Conservation (phyloP, 2,888 invertebrate genomes). For the Strigamia crassipes region DNA sequence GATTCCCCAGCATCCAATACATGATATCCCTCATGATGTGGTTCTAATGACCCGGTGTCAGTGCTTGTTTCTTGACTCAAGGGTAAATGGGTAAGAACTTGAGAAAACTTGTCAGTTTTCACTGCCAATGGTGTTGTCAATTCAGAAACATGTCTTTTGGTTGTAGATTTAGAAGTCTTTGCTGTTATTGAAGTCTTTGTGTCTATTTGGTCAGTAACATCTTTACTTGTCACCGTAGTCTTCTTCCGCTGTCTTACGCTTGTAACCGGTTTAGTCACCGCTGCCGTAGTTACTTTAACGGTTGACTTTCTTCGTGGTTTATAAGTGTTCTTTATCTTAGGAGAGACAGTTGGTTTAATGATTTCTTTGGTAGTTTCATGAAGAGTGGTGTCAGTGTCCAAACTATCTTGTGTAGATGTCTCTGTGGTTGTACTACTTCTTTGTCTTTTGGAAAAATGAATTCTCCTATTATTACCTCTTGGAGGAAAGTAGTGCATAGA, state of each 20-base stretch:
- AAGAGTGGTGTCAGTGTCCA: not conserved
- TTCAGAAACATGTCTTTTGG: not conserved
- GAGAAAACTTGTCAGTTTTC: not conserved
- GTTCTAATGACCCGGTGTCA: not conserved
- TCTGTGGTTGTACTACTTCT: not conserved
- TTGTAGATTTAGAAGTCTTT: not conserved
- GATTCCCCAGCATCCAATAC: not conserved
- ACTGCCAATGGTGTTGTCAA: not conserved
- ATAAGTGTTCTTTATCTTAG: not conserved
- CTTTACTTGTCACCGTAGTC: not conserved
- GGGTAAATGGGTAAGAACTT: not conserved
- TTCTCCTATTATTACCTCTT: not conserved
- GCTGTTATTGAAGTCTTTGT: not conserved
- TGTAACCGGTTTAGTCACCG: not conserved
- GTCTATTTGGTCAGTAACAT: not conserved
- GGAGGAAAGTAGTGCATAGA: constrained; percentile 3
- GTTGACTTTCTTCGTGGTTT: not conserved
- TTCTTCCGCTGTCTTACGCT: not conserved
- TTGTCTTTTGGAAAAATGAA: not conserved
- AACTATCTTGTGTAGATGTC: not conserved
- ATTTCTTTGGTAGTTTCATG: not conserved
- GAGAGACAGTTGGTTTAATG: not conserved
- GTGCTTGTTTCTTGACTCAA: not conserved
- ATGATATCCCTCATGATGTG: not conserved
- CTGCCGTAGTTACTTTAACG: not conserved